Evolutionary conservation across 2,113 vertebrate species (phyloP), one percentile per base, ranked within the genome.

Genomic region (Sebastes schlegelii): DNA sequence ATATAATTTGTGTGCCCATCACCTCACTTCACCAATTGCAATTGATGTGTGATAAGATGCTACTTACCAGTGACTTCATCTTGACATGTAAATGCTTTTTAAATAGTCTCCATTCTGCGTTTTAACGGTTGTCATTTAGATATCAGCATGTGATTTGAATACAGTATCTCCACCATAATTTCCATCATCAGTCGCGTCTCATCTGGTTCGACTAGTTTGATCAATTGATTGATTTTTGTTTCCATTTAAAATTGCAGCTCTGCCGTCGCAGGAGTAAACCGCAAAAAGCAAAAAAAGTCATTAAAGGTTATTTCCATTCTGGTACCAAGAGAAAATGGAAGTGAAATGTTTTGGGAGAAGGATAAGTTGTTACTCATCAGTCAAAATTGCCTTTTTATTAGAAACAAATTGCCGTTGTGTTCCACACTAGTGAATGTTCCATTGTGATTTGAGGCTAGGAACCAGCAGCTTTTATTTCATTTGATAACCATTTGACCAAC

Each of bases 351-450:
- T 74, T 62, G n/a, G 49, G 10, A 11, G 8, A 65, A 26, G 16
- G 46, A 52, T 23, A 52, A 40, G 26, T 40, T 69, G 62, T 14
- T 72, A 43, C 9, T 77, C 45, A 81, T 84, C 74, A 23, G 14
- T 64, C 62, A 55, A 57, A 68, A 67, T 73, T 1, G 43, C 2
- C 2, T 68, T 72, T 77, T 26, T 14, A 55, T 70, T 67, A 48
- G 9, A 67, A 12, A 26, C 21, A 23, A 76, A 67, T 74, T 60
- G 42, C 54, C 3, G 4, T 12, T 82, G 21, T 62, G 12, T 23
- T 67, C 10, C 1, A 26, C 12, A 19, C 21, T 49, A 52, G 43
- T 26, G 23, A 46, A 52, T 64, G n/a, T 34, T 45, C 21, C 3
- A 48, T 63, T 66, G 10, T 46, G 75, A 57, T 70, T 57, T 63